Conservation (phyloP, 2,888 invertebrate species). For the Drosophila limbata region DNA sequence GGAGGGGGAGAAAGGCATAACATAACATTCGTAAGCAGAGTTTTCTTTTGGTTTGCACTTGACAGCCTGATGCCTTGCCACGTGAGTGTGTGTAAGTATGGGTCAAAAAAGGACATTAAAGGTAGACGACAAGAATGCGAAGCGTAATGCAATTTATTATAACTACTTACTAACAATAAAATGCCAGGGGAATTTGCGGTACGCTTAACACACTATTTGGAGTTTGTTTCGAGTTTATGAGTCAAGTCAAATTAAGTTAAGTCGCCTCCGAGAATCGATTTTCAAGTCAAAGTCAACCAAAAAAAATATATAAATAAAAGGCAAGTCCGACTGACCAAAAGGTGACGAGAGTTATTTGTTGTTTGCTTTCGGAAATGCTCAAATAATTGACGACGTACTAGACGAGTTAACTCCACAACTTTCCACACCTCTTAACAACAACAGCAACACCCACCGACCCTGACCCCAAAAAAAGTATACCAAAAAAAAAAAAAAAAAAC, state of each 20-base stretch:
- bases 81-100: slow-evolving; percentile 12
- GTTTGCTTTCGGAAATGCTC: slow-evolving; percentile 61
- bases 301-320: not conserved
- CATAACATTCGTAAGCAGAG: slow-evolving; percentile 9
- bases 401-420: slow-evolving; percentile 27
- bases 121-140: slow-evolving; percentile 22
- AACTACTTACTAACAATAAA: slow-evolving; percentile 46
- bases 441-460: slow-evolving; percentile 39
- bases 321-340: slow-evolving; percentile 31
- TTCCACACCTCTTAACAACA: not conserved
- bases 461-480: slow-evolving; percentile 43
- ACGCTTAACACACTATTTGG: slow-evolving; percentile 58
- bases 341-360: slow-evolving; percentile 55
- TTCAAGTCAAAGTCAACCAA: slow-evolving; percentile 30
- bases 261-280: slow-evolving; percentile 41
- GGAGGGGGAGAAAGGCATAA: too few species aligned
- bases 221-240: slow-evolving; percentile 17
- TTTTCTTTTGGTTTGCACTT: slow-evolving; percentile 7
- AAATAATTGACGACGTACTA: slow-evolving; percentile 62
- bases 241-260: slow-evolving; percentile 8
- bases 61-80: slow-evolving; percentile 13
- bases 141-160: slow-evolving; percentile 61
- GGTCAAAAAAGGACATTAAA: slow-evolving; percentile 5
- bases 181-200: slow-evolving; percentile 48
- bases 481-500: not conserved